A percentile compares a stretch with the other conserved stretches of the same genome.
Conservation (phyloP, 2,797 vertebrate species). For the Poecilia wingei region DNA sequence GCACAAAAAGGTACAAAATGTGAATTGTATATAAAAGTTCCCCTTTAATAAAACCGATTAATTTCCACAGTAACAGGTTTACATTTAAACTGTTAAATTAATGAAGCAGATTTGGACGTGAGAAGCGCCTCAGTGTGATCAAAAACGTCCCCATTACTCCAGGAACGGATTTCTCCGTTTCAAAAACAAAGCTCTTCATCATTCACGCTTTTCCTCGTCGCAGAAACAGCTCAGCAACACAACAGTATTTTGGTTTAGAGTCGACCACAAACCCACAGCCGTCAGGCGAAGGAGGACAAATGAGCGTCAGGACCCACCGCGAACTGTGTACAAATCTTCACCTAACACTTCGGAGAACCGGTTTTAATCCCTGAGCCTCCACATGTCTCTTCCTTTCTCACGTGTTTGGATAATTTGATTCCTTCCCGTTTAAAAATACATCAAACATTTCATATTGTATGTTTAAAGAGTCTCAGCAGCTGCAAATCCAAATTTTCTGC, state of each 20-base stretch:
- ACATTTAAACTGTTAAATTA: background rate
- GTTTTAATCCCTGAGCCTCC: slow-evolving; percentile 15
- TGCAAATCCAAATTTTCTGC: background rate
- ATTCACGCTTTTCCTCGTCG: slow-evolving; percentile 40
- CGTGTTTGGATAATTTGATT: slow-evolving; percentile 2
- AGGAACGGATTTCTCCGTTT: background rate
- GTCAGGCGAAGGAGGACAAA: slow-evolving; percentile 22
- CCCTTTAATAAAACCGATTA: background rate
- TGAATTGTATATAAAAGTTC: no score
- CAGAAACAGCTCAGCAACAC: slow-evolving; percentile 49
- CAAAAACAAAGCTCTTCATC: background rate
- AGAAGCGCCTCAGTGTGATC: background rate
- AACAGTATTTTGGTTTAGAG: slow-evolving; percentile 22
- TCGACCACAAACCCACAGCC: slow-evolving; percentile 25
- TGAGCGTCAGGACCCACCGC: slow-evolving; percentile 12
- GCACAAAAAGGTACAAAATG: no score
- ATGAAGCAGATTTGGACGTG: background rate
- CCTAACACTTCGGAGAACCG: slow-evolving; percentile 6
- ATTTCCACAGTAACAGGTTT: background rate
- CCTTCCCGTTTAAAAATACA: background rate
- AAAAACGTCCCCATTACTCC: background rate
- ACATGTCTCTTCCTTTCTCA: slow-evolving; percentile 5
- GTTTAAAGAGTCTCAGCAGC: background rate
- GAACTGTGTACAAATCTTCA: slow-evolving; percentile 29
- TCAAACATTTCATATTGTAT: slow-evolving; percentile 7